Base-by-base conservation (phyloP, 2,113 vertebrate genomes). In the Synchiropus splendidus region DNA sequence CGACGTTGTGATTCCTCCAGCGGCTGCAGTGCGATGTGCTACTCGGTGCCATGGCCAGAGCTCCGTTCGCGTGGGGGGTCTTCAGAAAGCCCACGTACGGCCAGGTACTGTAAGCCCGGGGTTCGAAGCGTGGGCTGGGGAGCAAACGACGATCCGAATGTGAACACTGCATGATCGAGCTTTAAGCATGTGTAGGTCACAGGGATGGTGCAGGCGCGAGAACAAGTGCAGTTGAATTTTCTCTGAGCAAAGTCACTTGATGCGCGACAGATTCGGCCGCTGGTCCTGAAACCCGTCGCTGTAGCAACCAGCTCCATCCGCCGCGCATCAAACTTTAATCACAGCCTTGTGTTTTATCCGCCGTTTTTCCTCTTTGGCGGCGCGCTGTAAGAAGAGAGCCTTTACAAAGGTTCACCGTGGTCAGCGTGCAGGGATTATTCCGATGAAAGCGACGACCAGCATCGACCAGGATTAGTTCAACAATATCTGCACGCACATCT, bases 31-130 rank as follows among this genome's bases (percentile, higher is more conserved):
- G 88, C 83, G 68, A 92, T 92, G 89, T 84, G 81, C 75, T 51
- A 81, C 83, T 70, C 67, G 21, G 32, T 81, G 76, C 84, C 84
- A 94, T 94, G 91, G 90, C 91, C 65, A 87, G 84, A 80, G 81
- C 77, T 79, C 75, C 87, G 80, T 85, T 88, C 80, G 77, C 88
- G 70, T 88, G 86, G 82, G 77, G 86, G 80, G 75, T 89, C 83
- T 81, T 89, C 31, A 87, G 83, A 67, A 90, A 87, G 62, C 84
- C 83, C 68, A 79, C 72, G 57, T 80, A 81, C 74, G 68, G 86
- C 60, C 91, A 92, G 89, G 91, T 92, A n/a, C n/a, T n/a, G n/a
- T n/a, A 90, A 86, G 87, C 64, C 63, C 10, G 67, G 48, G 51
- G 63, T 58, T 39, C 55, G 21, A 27, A 4, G 21, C 21, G 21